Conservation (phyloP, 2,797 vertebrate genomes). For the Coregonus sp. region DNA sequence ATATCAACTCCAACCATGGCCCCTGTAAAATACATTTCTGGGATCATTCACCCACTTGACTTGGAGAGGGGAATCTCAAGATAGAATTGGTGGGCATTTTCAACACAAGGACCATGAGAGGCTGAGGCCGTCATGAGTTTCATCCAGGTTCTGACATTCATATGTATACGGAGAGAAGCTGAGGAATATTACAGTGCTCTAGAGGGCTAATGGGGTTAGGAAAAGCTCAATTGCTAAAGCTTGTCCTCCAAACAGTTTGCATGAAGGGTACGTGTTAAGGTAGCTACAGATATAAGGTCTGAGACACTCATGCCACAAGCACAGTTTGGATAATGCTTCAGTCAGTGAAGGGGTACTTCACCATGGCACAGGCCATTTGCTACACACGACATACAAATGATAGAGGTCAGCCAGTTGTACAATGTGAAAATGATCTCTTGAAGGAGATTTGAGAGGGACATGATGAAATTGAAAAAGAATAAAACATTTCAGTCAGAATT, state of each 20-base stretch:
- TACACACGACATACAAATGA: slow-evolving; percentile 7
- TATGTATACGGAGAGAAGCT: slow-evolving; percentile 32
- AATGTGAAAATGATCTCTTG: slow-evolving; percentile 5
- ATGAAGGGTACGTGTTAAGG: background rate
- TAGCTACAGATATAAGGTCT: slow-evolving; percentile 32
- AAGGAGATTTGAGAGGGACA: background rate
- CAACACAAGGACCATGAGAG: slow-evolving; percentile 40
- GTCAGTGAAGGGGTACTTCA: slow-evolving; percentile 49
- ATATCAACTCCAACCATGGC: background rate
- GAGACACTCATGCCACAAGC: slow-evolving; percentile 54
- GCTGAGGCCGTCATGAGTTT: slow-evolving; percentile 36
- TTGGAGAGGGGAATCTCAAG: slow-evolving; percentile 28
- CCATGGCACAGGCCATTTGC: slow-evolving; percentile 11
- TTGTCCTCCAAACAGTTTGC: slow-evolving; percentile 13
- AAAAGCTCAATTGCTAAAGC: slow-evolving; percentile 50
- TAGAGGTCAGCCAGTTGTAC: slow-evolving; percentile 9
- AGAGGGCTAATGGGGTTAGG: slow-evolving; percentile 37
- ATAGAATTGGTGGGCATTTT: slow-evolving; percentile 14
- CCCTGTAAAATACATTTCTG: background rate
- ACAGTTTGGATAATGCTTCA: slow-evolving; percentile 54
- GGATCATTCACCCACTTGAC: slow-evolving; percentile 12
- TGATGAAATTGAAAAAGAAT: background rate
- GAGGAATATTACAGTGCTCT: slow-evolving; percentile 34
- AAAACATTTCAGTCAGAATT: background rate
- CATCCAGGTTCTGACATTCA: slow-evolving; percentile 39